Percentiles rank a stretch among this genome's conserved stretches.
Evolutionary conservation across 2,797 vertebrate species (phyloP).

Genomic region (Clarias laeviceps): DNA sequence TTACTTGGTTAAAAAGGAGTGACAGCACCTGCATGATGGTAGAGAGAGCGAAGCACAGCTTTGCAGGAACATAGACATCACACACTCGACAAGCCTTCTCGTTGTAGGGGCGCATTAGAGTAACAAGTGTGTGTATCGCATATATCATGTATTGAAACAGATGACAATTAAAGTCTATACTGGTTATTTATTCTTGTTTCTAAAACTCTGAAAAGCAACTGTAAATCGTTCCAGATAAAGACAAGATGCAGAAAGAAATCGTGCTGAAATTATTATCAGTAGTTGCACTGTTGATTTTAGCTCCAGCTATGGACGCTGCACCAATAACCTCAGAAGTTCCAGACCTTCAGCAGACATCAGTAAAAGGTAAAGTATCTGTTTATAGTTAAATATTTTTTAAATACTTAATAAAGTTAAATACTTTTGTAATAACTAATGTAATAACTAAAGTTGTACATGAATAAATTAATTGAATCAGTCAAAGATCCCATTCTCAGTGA

Average conservation of each 20-base stretch:
- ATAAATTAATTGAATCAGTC: background rate
- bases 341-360: constrained; percentile 17
- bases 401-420: too few species aligned
- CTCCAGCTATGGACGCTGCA: constrained; percentile 45
- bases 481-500: background rate
- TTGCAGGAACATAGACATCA: constrained; percentile 21
- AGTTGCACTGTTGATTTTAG: constrained; percentile 37
- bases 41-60: constrained; percentile 24
- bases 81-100: constrained; percentile 58
- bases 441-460: too few species aligned
- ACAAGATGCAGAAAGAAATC: constrained; percentile 43
- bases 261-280: constrained; percentile 36
- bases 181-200: background rate
- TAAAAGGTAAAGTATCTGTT: constrained; percentile 43
- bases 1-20: constrained; percentile 43
- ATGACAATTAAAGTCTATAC: background rate
- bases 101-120: constrained; percentile 54
- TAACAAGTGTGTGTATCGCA: constrained; percentile 31
- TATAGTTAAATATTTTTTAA: background rate
- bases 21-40: constrained; percentile 22
- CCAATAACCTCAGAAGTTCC: constrained; percentile 29
- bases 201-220: background rate
- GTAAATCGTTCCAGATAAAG: constrained; percentile 24
- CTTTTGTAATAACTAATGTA: too few species aligned
- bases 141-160: background rate